These are phyloP conservation scores for Nipponia nippon DNA, from an alignment of 2,113 vertebrate genomes.

Conservation along the genomic window DNA sequence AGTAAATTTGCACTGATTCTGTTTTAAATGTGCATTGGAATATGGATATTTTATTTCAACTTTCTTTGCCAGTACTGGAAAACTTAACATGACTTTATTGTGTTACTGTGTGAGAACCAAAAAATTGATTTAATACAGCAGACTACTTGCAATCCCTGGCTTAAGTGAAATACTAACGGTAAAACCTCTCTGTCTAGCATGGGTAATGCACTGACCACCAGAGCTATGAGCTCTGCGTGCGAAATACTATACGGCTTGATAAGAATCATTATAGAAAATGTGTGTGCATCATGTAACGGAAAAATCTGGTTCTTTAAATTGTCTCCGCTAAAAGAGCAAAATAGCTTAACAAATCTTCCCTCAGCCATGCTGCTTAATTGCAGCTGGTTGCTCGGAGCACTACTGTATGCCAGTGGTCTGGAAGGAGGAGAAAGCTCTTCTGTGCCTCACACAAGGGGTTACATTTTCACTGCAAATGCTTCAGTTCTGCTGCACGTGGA, in stretches of 20 bases:
- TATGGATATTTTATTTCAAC: slow-evolving; percentile 15
- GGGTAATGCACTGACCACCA: neutral
- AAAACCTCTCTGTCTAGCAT: neutral
- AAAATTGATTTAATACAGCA: slow-evolving; percentile 38
- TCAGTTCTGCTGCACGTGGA: neutral
- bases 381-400: neutral
- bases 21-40: neutral
- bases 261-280: neutral
- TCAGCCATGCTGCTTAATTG: neutral
- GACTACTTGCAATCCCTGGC: neutral
- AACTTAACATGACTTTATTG: neutral
- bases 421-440: neutral
- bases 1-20: neutral
- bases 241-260: neutral
- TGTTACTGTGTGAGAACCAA: neutral
- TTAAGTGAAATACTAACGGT: neutral
- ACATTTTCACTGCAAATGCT: neutral
- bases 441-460: neutral
- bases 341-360: neutral
- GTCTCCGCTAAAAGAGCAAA: neutral
- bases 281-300: neutral
- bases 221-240: neutral
- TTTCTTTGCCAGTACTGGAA: slow-evolving; percentile 28
- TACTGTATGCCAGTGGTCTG: neutral
- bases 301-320: neutral